These are phyloP conservation scores for Aplodontia rufa DNA, from an alignment of 2,113 vertebrate genomes.

Conservation along the genomic window DNA sequence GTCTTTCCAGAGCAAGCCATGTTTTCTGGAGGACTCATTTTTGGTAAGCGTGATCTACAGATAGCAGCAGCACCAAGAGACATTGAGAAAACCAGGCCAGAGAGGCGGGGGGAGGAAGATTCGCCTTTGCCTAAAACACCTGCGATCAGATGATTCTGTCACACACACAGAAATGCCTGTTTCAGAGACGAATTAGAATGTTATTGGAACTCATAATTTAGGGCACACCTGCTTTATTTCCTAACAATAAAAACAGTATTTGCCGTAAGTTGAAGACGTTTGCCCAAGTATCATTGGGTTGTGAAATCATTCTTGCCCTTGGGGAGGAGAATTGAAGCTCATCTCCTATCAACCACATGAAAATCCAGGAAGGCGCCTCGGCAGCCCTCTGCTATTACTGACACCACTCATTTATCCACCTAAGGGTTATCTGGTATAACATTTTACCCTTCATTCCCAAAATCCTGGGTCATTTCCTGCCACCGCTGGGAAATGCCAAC, in stretches of 20 bases:
- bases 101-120: neutral
- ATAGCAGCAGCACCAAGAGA: neutral
- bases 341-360: neutral
- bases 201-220: neutral
- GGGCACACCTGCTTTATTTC: neutral
- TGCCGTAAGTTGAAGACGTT: conserved; percentile 1
- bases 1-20: neutral
- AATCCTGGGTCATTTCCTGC: conserved; percentile 2
- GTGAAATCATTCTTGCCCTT: neutral
- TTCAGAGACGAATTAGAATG: neutral
- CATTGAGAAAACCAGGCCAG: neutral
- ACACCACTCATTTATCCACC: neutral
- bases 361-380: neutral
- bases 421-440: neutral
- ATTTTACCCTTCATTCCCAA: neutral
- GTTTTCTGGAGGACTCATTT: neutral
- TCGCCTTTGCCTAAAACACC: neutral
- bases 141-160: neutral
- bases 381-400: neutral
- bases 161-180: neutral
- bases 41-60: neutral
- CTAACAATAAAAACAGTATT: neutral
- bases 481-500: neutral
- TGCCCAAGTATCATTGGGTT: neutral
- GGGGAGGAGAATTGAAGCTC: neutral